phyloP scores from a whole-genome alignment of 30 jellyfish, hydroid and myxozoan genomes.

The Mastigias papua region DNA sequence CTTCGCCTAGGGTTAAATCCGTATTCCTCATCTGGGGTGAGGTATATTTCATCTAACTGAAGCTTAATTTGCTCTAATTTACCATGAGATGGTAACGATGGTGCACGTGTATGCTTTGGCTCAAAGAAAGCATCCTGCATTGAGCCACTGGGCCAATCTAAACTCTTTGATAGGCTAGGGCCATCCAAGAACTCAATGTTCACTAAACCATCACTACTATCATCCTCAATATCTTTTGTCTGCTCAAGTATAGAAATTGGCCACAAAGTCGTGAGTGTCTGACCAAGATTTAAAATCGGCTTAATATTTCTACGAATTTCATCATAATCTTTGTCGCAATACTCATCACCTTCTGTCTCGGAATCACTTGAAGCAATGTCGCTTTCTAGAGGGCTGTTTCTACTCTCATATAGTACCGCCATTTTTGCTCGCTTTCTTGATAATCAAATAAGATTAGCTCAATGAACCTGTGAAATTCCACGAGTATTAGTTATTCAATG shows the following conservation, averaged over 20 bases:
- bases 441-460: background rate
- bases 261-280: conserved; percentile 67
- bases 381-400: background rate
- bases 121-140: conserved; percentile 31
- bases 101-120: conserved; percentile 67
- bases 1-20: conserved; percentile 88
- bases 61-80: conserved; percentile 53
- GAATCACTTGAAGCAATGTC: conserved; percentile 38
- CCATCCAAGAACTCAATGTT: background rate
- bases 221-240: conserved; percentile 35
- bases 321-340: conserved; percentile 75
- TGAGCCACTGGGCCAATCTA: conserved; percentile 57
- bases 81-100: conserved; percentile 73
- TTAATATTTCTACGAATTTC: conserved; percentile 72
- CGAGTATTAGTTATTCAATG: background rate
- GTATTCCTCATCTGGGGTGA: conserved; percentile 83
- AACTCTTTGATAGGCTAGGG: conserved; percentile 34
- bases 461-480: background rate
- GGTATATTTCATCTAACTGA: conserved; percentile 79
- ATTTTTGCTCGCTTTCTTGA: background rate
- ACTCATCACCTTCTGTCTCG: conserved; percentile 88
- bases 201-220: background rate
- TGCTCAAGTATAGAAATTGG: conserved; percentile 41
- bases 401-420: background rate
- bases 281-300: conserved; percentile 88